Percentiles rank a stretch among this genome's conserved stretches.
Conservation (phyloP, 2,113 vertebrate genomes). For the Tichodroma muraria region DNA sequence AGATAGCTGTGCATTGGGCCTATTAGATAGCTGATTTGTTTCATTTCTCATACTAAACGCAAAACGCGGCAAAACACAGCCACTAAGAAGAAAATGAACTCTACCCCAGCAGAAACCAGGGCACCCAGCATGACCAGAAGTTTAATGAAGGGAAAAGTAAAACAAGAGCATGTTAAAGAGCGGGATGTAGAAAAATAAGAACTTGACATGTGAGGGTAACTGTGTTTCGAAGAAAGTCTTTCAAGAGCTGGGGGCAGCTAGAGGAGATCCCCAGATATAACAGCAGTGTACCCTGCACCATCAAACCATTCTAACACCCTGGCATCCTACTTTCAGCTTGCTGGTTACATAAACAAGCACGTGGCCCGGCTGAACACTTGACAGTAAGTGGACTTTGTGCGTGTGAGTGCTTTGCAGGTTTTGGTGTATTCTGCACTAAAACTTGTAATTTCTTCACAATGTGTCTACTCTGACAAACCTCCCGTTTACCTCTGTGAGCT, state of each 20-base stretch:
- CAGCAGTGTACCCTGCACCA: background rate
- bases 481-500: background rate
- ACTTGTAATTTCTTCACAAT: background rate
- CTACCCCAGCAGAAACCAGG: background rate
- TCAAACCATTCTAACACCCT: background rate
- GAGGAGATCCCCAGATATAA: background rate
- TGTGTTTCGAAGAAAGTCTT: background rate
- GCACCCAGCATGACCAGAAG: background rate
- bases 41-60: background rate
- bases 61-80: background rate
- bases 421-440: background rate
- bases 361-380: accelerated
- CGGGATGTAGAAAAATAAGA: background rate
- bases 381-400: background rate
- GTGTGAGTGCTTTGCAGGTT: background rate
- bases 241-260: background rate
- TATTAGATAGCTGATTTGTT: background rate
- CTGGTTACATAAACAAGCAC: accelerated
- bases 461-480: background rate
- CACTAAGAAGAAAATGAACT: background rate
- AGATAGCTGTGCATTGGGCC: background rate
- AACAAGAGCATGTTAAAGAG: accelerated
- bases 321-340: background rate
- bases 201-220: background rate
- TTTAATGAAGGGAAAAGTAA: background rate